phyloP scores from a whole-genome alignment of 2,797 vertebrate genomes.

The Melanotaenia trifasciata region DNA sequence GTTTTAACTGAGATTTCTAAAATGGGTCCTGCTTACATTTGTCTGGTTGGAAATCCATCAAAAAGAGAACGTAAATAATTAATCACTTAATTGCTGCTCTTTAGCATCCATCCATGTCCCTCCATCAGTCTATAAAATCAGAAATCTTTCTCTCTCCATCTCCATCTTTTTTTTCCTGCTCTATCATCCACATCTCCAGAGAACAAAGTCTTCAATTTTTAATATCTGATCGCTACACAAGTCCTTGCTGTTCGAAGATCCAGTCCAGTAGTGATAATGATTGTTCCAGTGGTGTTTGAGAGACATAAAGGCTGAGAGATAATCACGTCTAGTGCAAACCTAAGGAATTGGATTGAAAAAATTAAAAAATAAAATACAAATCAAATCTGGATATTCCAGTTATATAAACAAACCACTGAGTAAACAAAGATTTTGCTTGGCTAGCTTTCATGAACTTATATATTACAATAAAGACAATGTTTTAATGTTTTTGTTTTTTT shows the following conservation, averaged over 20 bases:
- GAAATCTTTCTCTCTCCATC: slow-evolving; percentile 57
- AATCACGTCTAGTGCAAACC: slow-evolving; percentile 75
- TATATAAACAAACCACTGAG: slow-evolving; percentile 65
- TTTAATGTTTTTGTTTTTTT: slow-evolving; percentile 56
- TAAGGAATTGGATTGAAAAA: slow-evolving; percentile 55
- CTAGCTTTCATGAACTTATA: slow-evolving; percentile 63
- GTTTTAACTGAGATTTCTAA: slow-evolving; percentile 48
- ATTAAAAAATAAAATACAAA: slow-evolving; percentile 33
- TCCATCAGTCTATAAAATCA: slow-evolving; percentile 68
- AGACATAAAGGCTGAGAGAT: slow-evolving; percentile 43
- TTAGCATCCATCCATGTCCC: slow-evolving; percentile 70
- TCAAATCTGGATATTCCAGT: slow-evolving; percentile 72
- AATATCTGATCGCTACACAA: slow-evolving; percentile 71
- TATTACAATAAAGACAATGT: slow-evolving; percentile 60
- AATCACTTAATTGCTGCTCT: slow-evolving; percentile 82
- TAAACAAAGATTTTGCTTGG: slow-evolving; percentile 73
- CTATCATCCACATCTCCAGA: slow-evolving; percentile 67
- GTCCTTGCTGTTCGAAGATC: slow-evolving; percentile 54
- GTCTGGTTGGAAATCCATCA: slow-evolving; percentile 65
- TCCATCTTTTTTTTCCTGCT: slow-evolving; percentile 37
- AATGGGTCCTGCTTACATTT: slow-evolving; percentile 62
- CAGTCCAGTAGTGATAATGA: slow-evolving; percentile 70
- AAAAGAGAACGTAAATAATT: slow-evolving; percentile 80
- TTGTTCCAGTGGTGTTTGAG: slow-evolving; percentile 74
- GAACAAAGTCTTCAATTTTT: slow-evolving; percentile 79